phyloP scores from a whole-genome alignment of 2,888 invertebrate species.

The Diarsia rubi region DNA sequence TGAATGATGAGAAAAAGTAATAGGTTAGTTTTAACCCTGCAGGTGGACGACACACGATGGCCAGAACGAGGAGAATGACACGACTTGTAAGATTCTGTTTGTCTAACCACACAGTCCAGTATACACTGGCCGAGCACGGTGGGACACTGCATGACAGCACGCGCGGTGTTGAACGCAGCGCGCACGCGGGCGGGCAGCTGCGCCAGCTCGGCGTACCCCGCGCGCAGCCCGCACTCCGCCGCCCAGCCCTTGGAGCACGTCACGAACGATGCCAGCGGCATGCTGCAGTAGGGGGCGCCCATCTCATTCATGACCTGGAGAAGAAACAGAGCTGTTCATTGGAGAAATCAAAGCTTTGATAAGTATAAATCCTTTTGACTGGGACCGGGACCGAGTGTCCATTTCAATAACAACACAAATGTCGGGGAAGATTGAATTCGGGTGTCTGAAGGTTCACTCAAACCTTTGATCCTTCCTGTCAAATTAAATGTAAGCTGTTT shows the following conservation, averaged over 20 bases:
- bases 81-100: not conserved
- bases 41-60: not conserved
- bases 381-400: not conserved
- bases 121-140: conserved; percentile 97
- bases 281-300: conserved; percentile 95
- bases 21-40: not conserved
- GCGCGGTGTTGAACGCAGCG: conserved; percentile 94
- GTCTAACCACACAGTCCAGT: conserved; percentile 93
- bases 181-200: conserved; percentile 95
- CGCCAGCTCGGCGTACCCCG: conserved; percentile 96
- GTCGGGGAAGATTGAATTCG: not conserved
- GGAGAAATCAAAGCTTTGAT: not conserved
- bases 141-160: conserved; percentile 97
- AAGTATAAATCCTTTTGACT: not conserved
- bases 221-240: conserved; percentile 97
- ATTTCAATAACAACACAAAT: not conserved
- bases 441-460: not conserved
- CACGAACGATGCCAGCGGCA: conserved; percentile 98
- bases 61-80: not conserved
- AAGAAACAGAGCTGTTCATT: accelerated
- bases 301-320: conserved; percentile 94
- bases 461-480: not conserved
- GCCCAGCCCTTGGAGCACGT: conserved; percentile 98
- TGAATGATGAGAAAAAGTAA: too few species aligned
- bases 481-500: not conserved